phyloP scores from a whole-genome alignment of 1,140 invertebrate genomes.

The Babylonia areolata region DNA sequence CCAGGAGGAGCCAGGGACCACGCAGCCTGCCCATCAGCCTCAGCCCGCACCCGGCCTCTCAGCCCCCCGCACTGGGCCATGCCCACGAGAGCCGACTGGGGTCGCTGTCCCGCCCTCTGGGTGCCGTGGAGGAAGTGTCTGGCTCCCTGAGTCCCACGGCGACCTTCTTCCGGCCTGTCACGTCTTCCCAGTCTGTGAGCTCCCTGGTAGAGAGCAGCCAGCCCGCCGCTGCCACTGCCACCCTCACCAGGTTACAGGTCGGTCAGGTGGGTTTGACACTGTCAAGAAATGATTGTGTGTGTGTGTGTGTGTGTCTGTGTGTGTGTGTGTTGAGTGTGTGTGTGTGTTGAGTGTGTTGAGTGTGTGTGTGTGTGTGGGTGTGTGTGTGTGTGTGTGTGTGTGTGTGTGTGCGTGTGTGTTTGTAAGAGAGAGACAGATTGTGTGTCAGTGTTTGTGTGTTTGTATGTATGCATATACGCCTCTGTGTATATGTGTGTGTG shows the following conservation, averaged over 20 bases:
- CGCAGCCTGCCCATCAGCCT: conserved; percentile 17
- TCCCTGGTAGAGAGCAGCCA: not conserved
- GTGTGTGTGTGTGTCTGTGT: not conserved
- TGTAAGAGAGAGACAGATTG: no score
- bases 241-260: not conserved
- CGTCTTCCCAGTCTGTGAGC: not conserved
- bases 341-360: no score
- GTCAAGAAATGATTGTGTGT: not conserved
- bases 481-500: not conserved
- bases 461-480: no score
- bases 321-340: no score
- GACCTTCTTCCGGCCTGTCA: no score
- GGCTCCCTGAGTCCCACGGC: no score
- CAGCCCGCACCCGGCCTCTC: not conserved
- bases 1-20: not conserved
- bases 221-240: not conserved
- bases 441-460: no score
- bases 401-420: no score
- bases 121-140: not conserved
- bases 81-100: conserved; percentile 18
- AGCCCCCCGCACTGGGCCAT: not conserved
- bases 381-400: not conserved
- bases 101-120: conserved; percentile 8
- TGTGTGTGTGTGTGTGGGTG: conserved; percentile 6
- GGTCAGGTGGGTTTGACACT: no score